Evolutionary conservation across 1,140 invertebrate species (phyloP), one percentile per base, ranked within the genome.

Genomic region (Saccostrea cuccullata): DNA sequence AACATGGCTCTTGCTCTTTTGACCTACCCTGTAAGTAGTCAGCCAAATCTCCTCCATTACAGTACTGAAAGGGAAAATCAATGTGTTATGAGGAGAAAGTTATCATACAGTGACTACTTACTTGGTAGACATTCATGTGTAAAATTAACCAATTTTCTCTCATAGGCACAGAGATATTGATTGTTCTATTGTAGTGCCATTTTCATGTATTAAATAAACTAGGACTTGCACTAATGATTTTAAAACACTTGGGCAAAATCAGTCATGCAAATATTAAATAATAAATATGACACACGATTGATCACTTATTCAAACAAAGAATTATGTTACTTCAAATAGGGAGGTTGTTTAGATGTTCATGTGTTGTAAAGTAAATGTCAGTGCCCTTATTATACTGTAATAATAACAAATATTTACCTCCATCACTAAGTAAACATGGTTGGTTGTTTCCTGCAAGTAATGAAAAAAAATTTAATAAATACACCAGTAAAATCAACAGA

Each of bases 21-120:
- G 47, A 95, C 96, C 96, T 96, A 96, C 97, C 97, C 93, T 97
- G 96, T 89, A 99, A 96, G 96, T 99, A 99, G 96, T 99, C 99
- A 47, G 98, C 98, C 93, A 99, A 96, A 96, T 99, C 99, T 15
- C 99, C 99, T 82, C 98, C 98, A 96, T 99, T 99, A 95, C 99
- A 99, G 95, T 98, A 99, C 97, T 99, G 93, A 88, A 95, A 95
- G 88, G 93, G 47, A 91, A 84, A 55, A 89, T 56, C 9, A 56
- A 84, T 55, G 30, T 4, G 17, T 82, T 82, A 47, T 13, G 30
- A 85, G 36, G 12, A 85, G 2, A 67, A 20, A 73, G 60, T 64
- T n/a, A n/a, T 64, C 58, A 20, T 64, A 64, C 15, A 64, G 58
- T n/a, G n/a, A n/a, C n/a, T n/a, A 20, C 17, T 23, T 0, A 85